Evolutionary conservation across 2,888 invertebrate genomes (phyloP).

Genomic region (Napeogenes inachia): DNA sequence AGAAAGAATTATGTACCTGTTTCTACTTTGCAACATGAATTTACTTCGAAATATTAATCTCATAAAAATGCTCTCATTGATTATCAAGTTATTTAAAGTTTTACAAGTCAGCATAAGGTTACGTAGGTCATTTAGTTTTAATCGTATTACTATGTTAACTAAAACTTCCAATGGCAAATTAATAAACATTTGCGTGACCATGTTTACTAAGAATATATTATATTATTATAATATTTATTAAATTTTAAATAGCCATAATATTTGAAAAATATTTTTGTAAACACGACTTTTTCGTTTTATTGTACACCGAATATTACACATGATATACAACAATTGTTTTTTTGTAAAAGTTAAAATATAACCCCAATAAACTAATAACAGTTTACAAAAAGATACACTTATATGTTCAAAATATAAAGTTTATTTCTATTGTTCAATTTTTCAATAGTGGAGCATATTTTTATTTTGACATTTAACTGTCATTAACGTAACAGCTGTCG

Average conservation of each 20-base stretch:
- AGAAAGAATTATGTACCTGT: slow-evolving; percentile 13
- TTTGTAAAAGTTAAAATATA: not conserved
- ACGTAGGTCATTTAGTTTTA: slow-evolving; percentile 46
- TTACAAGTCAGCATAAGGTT: slow-evolving; percentile 61
- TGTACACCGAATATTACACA: no score
- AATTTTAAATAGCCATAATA: not conserved
- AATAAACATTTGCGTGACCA: slow-evolving; percentile 33
- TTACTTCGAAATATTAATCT: slow-evolving; percentile 38
- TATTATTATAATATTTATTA: not conserved
- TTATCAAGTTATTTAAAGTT: slow-evolving; percentile 45
- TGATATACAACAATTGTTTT: no score
- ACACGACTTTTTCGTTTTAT: no score
- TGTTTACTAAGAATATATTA: slow-evolving; percentile 18
- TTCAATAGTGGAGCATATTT: no score
- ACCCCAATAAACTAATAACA: not conserved
- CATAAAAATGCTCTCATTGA: slow-evolving; percentile 56
- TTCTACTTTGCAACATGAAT: slow-evolving; percentile 39
- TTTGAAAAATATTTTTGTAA: not conserved
- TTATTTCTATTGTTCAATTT: no score
- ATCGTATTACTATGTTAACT: slow-evolving; percentile 47
- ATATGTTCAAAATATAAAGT: no score
- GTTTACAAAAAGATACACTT: not conserved
- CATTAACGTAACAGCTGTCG: no score
- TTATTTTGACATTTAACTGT: no score
- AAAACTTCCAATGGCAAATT: slow-evolving; percentile 57